Evolutionary conservation across 1,140 invertebrate species (phyloP).

Genomic region (Episyrphus balteatus): DNA sequence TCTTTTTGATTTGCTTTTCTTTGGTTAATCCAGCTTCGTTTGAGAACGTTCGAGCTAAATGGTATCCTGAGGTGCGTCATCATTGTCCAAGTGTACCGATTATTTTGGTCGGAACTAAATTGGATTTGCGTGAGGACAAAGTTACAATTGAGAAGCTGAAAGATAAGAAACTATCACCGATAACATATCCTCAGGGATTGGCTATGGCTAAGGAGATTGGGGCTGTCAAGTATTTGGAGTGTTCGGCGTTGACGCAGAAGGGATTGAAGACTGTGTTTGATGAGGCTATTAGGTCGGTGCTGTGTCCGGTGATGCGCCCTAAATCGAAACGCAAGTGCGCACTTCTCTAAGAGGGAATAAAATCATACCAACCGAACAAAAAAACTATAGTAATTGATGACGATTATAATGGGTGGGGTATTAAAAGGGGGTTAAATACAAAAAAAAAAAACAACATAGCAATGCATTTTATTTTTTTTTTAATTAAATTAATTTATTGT

Average conservation of each 20-base stretch:
- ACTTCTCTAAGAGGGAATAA: constrained; percentile 51
- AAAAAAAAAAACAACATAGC: too few species aligned
- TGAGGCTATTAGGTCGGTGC: constrained; percentile 96
- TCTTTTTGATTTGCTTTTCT: constrained; percentile 97
- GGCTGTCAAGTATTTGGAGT: constrained; percentile 95
- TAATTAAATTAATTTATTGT: constrained; percentile 11
- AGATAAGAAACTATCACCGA: constrained; percentile 93
- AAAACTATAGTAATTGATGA: background rate
- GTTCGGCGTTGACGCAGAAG: constrained; percentile 95
- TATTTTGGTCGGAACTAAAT: constrained; percentile 77
- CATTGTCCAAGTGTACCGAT: constrained; percentile 83
- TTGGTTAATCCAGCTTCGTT: constrained; percentile 97
- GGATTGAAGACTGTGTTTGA: constrained; percentile 99
- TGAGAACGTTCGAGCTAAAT: constrained; percentile 97
- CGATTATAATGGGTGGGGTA: background rate
- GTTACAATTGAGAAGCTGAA: constrained; percentile 95
- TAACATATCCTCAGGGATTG: constrained; percentile 93
- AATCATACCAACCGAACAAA: background rate
- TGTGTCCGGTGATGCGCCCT: constrained; percentile 75
- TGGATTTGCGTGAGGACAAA: constrained; percentile 95
- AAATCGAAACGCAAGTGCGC: constrained; percentile 64
- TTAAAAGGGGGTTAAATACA: constrained; percentile 16
- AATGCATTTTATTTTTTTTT: constrained; percentile 19
- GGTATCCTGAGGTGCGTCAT: constrained; percentile 85
- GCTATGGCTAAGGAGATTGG: constrained; percentile 98